Base-by-base conservation (phyloP, 1,140 invertebrate species). In the Leptonema lineaticorne region DNA sequence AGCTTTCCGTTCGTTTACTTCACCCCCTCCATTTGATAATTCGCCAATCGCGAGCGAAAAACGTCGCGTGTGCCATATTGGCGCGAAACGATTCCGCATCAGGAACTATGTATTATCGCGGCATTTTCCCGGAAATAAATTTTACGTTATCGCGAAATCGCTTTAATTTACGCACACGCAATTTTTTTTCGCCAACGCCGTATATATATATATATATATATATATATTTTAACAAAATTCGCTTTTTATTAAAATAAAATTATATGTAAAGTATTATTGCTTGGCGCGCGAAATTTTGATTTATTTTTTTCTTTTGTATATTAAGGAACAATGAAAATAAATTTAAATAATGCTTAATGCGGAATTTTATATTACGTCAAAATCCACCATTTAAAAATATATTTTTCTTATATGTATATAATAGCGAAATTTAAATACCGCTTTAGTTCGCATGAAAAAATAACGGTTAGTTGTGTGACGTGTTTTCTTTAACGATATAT, bases 41-140 rank as follows among this genome's bases (percentile, higher is more conserved):
- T 28, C 30, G 64, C 48, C 64, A 60, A 72, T 64, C 48, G 63
- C 64, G 63, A 53, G 11, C 29, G 26, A 26, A n/a, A 26, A 26
- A 1, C 5, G 8, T 62, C 59, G 62, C 62, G 62, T 64, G 62
- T 27, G 28, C n/a, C 20, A 22, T 46, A 30, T 64, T 64, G 45
- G 62, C 27, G 62, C 3, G 26, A 64, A 64, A 64, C 7, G n/a
- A 11, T 41, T 41, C 16, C 37, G 37, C 37, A 41, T 2, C 30
- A 4, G 2, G 37, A 11, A 41, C 16, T 16, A 16, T 11, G 37
- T 16, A 33, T 11, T 11, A 33, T 11, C 50, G 50, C 22, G 18
- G 50, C 50, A 6, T 24, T 53, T 58, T 58, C 28, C 28, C 26
- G 58, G 28, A 41, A 60, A 20, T 37, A 37, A 60, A 60, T 60